These are phyloP conservation scores for Danio rerio DNA, from an alignment of 2,113 vertebrate genomes.

Conservation along the genomic window DNA sequence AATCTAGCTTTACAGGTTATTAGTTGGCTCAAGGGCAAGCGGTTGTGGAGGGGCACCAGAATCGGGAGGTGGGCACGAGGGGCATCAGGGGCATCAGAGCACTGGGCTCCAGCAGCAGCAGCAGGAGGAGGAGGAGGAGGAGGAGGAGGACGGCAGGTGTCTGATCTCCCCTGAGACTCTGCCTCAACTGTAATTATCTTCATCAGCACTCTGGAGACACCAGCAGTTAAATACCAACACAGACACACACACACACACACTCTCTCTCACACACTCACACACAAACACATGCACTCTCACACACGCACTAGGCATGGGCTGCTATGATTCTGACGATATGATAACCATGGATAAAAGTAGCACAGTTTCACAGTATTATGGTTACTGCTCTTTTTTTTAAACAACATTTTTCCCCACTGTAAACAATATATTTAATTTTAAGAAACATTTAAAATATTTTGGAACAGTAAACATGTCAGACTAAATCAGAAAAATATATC, in stretches of 20 bases:
- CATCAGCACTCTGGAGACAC: slow-evolving; percentile 69
- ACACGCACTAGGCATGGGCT: not conserved
- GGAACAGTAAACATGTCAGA: too few relatives aligned
- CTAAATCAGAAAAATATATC: too few relatives aligned
- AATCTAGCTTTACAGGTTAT: slow-evolving; percentile 31
- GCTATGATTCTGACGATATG: too few relatives aligned
- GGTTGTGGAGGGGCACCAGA: slow-evolving; percentile 2
- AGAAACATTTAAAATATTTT: too few relatives aligned
- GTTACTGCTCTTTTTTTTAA: too few relatives aligned
- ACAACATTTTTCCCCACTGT: too few relatives aligned
- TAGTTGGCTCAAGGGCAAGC: slow-evolving; percentile 8
- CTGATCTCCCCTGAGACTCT: slow-evolving; percentile 64
- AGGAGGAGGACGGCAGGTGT: slow-evolving; percentile 61
- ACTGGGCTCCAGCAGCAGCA: slow-evolving; percentile 11
- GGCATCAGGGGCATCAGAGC: slow-evolving; percentile 28
- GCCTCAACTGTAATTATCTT: slow-evolving; percentile 77
- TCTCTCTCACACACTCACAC: slow-evolving; percentile 7
- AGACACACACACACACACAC: not conserved
- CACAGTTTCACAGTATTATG: too few relatives aligned
- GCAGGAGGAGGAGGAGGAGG: slow-evolving; percentile 50
- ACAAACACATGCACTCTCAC: not conserved
- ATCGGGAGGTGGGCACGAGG: not conserved
- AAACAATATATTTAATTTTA: too few relatives aligned
- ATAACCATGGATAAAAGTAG: too few relatives aligned
- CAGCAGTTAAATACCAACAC: slow-evolving; percentile 58